Conservation (phyloP, 2,888 invertebrate genomes). For the Spisula subtruncata region DNA sequence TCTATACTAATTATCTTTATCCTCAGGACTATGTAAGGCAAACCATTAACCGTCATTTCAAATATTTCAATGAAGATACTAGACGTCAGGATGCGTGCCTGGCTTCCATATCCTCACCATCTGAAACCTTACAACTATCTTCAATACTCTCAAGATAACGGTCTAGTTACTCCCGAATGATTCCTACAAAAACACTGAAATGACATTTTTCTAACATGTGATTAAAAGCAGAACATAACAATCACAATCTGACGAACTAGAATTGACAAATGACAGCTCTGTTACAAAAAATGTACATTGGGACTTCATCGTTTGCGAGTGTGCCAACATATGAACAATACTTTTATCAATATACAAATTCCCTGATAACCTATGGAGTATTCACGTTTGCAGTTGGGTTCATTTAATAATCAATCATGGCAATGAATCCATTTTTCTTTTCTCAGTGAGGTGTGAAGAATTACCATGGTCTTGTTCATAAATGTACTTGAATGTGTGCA, state of each 20-base stretch:
- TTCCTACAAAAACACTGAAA: slow-evolving; percentile 33
- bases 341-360: slow-evolving; percentile 13
- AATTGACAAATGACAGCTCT: slow-evolving; percentile 31
- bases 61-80: neutral
- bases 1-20: neutral
- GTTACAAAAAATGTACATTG: too few species aligned
- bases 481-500: too few species aligned
- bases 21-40: neutral
- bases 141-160: neutral
- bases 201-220: slow-evolving; percentile 41
- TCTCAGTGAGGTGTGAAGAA: too few species aligned
- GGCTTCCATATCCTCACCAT: neutral
- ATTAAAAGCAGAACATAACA: slow-evolving; percentile 37
- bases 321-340: slow-evolving; percentile 13
- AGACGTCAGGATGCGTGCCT: neutral
- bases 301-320: neutral
- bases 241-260: slow-evolving; percentile 25
- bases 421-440: too few species aligned
- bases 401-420: slow-evolving; percentile 21
- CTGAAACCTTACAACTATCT: neutral
- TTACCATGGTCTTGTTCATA: too few species aligned
- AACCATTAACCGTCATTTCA: neutral
- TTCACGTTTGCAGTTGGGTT: slow-evolving; percentile 14
- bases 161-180: slow-evolving; percentile 24
- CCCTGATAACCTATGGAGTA: neutral